phyloP scores from a whole-genome alignment of 2,113 vertebrate species.

The Chrysochloris asiatica region DNA sequence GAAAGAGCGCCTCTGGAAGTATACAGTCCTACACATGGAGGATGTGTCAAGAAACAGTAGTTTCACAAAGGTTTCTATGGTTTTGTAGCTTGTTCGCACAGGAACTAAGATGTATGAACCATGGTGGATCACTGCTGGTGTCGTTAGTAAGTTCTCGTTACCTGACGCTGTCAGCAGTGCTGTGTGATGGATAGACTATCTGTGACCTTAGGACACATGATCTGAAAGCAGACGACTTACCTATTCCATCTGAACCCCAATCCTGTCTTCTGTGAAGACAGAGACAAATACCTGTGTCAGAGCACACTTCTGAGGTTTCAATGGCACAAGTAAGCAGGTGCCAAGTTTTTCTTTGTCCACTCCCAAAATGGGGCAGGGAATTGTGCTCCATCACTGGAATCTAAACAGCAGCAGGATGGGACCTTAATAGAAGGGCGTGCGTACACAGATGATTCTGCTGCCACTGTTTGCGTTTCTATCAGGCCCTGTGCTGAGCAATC shows the following conservation, averaged over 20 bases:
- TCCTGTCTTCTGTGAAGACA: background rate
- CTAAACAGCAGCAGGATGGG: constrained; percentile 24
- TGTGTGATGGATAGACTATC: background rate
- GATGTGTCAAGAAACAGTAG: no score
- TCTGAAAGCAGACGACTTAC: background rate
- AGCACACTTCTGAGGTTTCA: background rate
- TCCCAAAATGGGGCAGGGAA: background rate
- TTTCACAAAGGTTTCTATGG: no score
- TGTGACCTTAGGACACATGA: background rate
- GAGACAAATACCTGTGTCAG: background rate
- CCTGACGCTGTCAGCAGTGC: no score
- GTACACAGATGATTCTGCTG: constrained; percentile 61
- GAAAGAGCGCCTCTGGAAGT: no score
- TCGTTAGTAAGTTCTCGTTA: background rate
- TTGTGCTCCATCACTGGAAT: constrained; percentile 35
- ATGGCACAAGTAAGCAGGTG: background rate
- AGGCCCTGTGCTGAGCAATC: constrained; percentile 68
- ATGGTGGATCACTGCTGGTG: background rate
- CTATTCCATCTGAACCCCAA: background rate
- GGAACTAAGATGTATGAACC: background rate
- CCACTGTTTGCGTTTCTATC: constrained; percentile 71
- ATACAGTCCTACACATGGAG: no score
- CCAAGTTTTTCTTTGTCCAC: constrained; percentile 2
- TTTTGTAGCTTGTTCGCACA: no score
- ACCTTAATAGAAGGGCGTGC: constrained; percentile 52